A percentile compares a stretch with the other conserved stretches of the same genome.
These are phyloP conservation scores for Ceratosolen solmsi DNA, from an alignment of 1,140 invertebrate species.

Conservation along the genomic window DNA sequence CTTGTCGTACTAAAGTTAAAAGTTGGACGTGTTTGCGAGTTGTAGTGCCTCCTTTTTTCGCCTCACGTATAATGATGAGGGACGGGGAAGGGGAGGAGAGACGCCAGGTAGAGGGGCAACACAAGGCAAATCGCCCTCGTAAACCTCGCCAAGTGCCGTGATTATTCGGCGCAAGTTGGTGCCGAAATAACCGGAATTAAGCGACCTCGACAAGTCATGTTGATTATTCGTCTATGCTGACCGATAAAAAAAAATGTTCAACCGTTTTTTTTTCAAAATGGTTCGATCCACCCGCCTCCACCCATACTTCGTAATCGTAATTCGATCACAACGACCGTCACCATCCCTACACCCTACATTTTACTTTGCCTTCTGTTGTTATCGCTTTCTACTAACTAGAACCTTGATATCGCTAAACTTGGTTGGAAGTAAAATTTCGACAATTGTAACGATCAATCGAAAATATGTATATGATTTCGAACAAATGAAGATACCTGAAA, in stretches of 20 bases:
- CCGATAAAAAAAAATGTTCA: not conserved
- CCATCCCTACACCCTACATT: not conserved
- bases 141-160: not conserved
- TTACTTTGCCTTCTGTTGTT: not conserved
- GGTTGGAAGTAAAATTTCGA: not conserved
- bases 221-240: slow-evolving; percentile 3
- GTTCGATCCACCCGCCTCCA: not conserved
- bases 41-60: not conserved
- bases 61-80: not conserved
- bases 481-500: not conserved
- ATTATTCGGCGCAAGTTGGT: slow-evolving; percentile 5
- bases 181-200: slow-evolving; percentile 27
- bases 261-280: not conserved
- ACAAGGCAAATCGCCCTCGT: slow-evolving; percentile 5
- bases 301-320: not conserved
- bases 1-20: not conserved
- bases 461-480: not conserved
- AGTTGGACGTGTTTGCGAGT: not conserved
- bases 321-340: not conserved
- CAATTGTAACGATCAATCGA: slow-evolving; percentile 12
- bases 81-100: not conserved
- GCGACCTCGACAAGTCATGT: slow-evolving; percentile 9
- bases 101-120: not conserved
- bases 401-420: slow-evolving; percentile 26
- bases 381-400: not conserved